Evolutionary conservation across 1,140 invertebrate species (phyloP).

Genomic region (Heterodera carotae): DNA sequence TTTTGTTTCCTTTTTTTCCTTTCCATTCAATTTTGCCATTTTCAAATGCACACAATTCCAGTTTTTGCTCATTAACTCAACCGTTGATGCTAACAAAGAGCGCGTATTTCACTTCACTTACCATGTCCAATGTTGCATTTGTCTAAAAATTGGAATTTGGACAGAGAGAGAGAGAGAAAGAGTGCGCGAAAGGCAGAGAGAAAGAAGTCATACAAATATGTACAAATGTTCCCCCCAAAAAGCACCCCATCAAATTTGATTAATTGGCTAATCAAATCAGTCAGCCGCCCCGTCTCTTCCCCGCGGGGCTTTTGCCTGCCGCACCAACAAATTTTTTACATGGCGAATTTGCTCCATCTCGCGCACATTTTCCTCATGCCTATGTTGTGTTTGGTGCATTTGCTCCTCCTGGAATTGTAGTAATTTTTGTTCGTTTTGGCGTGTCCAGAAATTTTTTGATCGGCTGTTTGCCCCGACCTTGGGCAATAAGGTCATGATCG

Average conservation of each 20-base stretch:
- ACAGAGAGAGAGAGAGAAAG: background rate
- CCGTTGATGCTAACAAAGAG: background rate
- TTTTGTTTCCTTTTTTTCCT: background rate
- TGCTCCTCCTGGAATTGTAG: conserved; percentile 13
- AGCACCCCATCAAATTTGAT: background rate
- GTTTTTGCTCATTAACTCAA: background rate
- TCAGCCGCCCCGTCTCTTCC: no score
- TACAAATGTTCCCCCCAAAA: no score
- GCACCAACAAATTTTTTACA: conserved; percentile 33
- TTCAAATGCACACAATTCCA: background rate
- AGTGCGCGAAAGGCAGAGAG: background rate
- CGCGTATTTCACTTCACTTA: conserved; percentile 6
- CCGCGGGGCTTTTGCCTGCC: background rate
- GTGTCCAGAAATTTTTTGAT: no score
- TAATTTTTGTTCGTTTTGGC: background rate
- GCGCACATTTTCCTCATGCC: conserved; percentile 39
- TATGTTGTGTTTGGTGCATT: conserved; percentile 7
- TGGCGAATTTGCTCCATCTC: conserved; percentile 46
- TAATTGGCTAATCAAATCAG: conserved; percentile 11
- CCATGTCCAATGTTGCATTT: conserved; percentile 37
- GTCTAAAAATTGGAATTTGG: conserved; percentile 32
- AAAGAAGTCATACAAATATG: conserved; percentile 8
- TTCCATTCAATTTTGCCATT: background rate
- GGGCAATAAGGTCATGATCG: no score
- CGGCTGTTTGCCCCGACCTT: no score